Base-by-base conservation (phyloP, 2,113 vertebrate species). In the Chaetorhynchus papuensis region DNA sequence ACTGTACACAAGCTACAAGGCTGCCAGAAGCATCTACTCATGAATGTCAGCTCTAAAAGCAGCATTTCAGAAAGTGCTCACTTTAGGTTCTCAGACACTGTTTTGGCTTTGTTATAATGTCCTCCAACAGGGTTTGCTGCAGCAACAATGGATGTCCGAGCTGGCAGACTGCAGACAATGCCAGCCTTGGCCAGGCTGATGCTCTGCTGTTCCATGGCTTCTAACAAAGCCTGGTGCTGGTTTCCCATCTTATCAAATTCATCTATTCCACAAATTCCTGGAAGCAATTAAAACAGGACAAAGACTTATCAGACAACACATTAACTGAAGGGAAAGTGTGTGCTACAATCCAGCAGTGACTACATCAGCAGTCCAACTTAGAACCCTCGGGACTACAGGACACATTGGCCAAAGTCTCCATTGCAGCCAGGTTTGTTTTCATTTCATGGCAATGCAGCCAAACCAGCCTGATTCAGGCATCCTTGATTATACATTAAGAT, bases 131-230 rank as follows among this genome's bases (percentile, higher is more conserved):
- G 99, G 95, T 99, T 99, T 49, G 99, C 99, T 45, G 99, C 99
- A 64, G 99, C 99, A 37, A 99, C 76, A 18, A 99, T 99, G 4
- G 99, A 99, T 1, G 99, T 99, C 70, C 99, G 98, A 83, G 99
- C 99, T 49, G 99, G 99, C 79, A 99, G 98, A 44, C 98, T 99
- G 95, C 99, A 99, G 49, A 99, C 99, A 56, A 99, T 98, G 17
- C 99, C 99, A 82, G 99, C 99, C 91, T 99, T 99, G 15, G 99
- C 99, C 93, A 99, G 98, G 90, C 99, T 99, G 91, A 99, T 99
- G 70, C 98, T 99, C 93, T 99, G 99, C 97, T 99, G 99, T 75
- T 99, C 99, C 99, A 99, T 99, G 74, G 99, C 99, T 96, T 99
- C 99, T 47, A 99, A 56, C 87, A 99, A 97, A 70, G 99, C 99